phyloP scores from a whole-genome alignment of 2,888 invertebrate genomes.

The Sphaeridia pumilis region DNA sequence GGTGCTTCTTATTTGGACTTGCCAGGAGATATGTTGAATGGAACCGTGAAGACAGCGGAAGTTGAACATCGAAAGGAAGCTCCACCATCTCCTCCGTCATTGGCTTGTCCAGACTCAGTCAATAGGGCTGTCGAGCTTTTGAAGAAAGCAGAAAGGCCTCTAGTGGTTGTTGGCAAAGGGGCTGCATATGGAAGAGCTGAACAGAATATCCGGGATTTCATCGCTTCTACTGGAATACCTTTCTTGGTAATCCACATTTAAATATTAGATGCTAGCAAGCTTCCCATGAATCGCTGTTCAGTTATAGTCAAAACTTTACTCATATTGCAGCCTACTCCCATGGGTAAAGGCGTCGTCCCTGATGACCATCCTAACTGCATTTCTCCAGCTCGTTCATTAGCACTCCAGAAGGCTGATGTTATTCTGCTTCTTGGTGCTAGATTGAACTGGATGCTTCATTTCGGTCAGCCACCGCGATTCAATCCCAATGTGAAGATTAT shows the following conservation, averaged over 20 bases:
- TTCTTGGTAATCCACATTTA: slow-evolving; percentile 57
- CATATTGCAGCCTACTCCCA: slow-evolving; percentile 84
- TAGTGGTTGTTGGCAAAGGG: slow-evolving; percentile 48
- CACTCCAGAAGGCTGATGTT: slow-evolving; percentile 77
- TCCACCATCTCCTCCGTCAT: slow-evolving; percentile 53
- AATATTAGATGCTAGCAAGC: no score
- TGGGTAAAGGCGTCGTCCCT: slow-evolving; percentile 58
- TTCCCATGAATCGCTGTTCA: no score
- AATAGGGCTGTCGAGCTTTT: slow-evolving; percentile 57
- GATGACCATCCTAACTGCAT: slow-evolving; percentile 55
- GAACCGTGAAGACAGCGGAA: slow-evolving; percentile 39
- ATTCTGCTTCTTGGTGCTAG: slow-evolving; percentile 78
- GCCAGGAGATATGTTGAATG: slow-evolving; percentile 68
- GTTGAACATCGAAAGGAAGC: slow-evolving; percentile 37
- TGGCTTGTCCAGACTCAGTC: slow-evolving; percentile 60
- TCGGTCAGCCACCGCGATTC: slow-evolving; percentile 79
- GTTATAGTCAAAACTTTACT: no score
- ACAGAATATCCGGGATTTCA: slow-evolving; percentile 53
- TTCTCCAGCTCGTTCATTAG: slow-evolving; percentile 73
- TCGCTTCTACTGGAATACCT: slow-evolving; percentile 62
- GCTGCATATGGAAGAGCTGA: slow-evolving; percentile 74
- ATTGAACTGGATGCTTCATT: slow-evolving; percentile 96
- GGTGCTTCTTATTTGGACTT: slow-evolving; percentile 76
- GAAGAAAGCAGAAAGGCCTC: slow-evolving; percentile 58
- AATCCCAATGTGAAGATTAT: slow-evolving; percentile 71